Evolutionary conservation across 2,113 vertebrate species (phyloP).

Genomic region (Callipepla californica): DNA sequence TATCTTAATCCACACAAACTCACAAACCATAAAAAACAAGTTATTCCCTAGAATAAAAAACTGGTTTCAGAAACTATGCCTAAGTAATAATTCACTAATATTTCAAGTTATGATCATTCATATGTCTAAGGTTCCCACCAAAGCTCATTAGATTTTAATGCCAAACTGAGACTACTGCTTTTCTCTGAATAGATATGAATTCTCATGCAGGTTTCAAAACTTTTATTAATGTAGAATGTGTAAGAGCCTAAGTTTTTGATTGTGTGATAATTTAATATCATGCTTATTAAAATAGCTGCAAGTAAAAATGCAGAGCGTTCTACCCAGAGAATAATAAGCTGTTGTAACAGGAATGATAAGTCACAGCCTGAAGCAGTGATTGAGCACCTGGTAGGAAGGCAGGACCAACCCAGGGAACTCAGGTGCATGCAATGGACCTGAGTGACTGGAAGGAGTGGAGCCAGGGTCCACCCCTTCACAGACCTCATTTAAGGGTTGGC

Average conservation of each 20-base stretch:
- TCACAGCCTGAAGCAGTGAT: no score
- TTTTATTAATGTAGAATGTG: neutral
- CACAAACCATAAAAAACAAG: neutral
- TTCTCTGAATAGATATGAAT: neutral
- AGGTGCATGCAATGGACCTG: no score
- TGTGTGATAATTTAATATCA: neutral
- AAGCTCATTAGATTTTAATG: neutral
- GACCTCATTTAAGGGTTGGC: no score
- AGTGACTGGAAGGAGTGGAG: no score
- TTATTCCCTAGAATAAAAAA: neutral
- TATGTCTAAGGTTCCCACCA: neutral
- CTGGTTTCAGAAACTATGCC: neutral
- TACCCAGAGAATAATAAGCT: neutral
- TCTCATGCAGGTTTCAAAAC: neutral
- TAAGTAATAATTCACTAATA: neutral
- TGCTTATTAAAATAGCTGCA: neutral
- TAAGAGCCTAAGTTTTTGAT: neutral
- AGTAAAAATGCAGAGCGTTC: neutral
- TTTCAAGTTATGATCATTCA: neutral
- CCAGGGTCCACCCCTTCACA: no score
- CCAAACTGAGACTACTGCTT: neutral
- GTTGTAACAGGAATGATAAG: no score
- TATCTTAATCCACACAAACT: neutral
- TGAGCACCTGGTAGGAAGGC: no score
- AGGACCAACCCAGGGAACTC: no score